Evolutionary conservation across 2,888 invertebrate genomes (phyloP).

Genomic region (Autographa gamma): DNA sequence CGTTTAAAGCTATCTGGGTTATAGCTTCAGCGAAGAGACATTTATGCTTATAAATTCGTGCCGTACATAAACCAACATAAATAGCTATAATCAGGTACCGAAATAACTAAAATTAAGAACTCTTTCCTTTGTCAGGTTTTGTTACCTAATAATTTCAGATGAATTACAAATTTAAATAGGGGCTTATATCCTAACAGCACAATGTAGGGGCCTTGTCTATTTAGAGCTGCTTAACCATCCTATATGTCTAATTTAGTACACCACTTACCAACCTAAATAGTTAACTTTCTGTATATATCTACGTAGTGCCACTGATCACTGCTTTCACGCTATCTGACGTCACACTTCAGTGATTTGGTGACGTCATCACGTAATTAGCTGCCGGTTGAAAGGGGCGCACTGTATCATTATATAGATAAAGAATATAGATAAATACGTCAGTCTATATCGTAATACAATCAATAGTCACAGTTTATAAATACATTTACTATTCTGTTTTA

Average conservation of each 20-base stretch:
- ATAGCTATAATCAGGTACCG: no score
- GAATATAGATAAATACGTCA: slow-evolving; percentile 9
- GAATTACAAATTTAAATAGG: no score
- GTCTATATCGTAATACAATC: background rate
- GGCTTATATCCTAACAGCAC: background rate
- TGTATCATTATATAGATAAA: slow-evolving; percentile 43
- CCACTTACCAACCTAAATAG: background rate
- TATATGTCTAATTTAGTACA: background rate
- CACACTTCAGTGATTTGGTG: slow-evolving; percentile 53
- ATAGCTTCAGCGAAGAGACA: no score
- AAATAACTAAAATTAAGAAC: no score
- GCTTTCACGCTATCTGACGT: slow-evolving; percentile 54
- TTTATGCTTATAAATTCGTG: no score
- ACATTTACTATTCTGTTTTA: no score
- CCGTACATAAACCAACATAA: no score
- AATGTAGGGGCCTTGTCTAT: background rate
- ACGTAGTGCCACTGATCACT: slow-evolving; percentile 35
- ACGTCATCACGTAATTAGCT: slow-evolving; percentile 56
- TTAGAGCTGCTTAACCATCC: background rate
- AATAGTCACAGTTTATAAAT: no score
- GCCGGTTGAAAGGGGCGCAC: slow-evolving; percentile 29
- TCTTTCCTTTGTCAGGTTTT: no score
- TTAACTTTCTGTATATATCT: slow-evolving; percentile 16
- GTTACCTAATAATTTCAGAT: no score
- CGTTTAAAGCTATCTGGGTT: no score